Conservation (phyloP, 2,797 vertebrate species). For the Pogoniulus pusillus region DNA sequence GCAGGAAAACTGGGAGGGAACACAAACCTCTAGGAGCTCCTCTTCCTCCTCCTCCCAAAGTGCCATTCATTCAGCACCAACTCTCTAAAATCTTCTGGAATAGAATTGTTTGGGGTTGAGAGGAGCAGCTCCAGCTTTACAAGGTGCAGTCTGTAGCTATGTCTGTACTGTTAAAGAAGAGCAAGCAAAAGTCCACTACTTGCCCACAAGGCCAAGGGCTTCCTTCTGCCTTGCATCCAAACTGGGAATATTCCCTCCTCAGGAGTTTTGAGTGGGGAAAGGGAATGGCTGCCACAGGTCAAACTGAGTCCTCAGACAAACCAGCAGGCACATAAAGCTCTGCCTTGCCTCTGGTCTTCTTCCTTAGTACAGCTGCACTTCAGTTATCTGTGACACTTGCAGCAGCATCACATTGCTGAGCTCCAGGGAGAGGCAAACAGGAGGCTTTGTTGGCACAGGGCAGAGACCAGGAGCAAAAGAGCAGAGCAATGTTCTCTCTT, state of each 20-base stretch:
- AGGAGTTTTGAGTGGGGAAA: background rate
- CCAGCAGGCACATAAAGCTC: background rate
- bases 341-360: background rate
- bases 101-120: background rate
- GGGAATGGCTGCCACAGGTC: background rate
- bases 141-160: background rate
- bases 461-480: fast-evolving
- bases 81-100: background rate
- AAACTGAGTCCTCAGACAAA: background rate
- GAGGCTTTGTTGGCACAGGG: background rate
- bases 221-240: background rate
- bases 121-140: background rate
- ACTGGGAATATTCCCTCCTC: background rate
- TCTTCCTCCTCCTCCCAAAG: background rate
- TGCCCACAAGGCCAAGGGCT: background rate
- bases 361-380: background rate
- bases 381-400: background rate
- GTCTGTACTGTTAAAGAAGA: background rate
- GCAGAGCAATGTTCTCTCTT: fast-evolving
- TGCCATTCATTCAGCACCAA: background rate
- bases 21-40: background rate
- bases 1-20: background rate
- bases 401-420: fast-evolving
- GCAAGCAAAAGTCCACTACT: background rate
- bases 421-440: background rate